These are phyloP conservation scores for Pyrocephalus nanus DNA, from an alignment of 2,797 vertebrate species.

Conservation along the genomic window DNA sequence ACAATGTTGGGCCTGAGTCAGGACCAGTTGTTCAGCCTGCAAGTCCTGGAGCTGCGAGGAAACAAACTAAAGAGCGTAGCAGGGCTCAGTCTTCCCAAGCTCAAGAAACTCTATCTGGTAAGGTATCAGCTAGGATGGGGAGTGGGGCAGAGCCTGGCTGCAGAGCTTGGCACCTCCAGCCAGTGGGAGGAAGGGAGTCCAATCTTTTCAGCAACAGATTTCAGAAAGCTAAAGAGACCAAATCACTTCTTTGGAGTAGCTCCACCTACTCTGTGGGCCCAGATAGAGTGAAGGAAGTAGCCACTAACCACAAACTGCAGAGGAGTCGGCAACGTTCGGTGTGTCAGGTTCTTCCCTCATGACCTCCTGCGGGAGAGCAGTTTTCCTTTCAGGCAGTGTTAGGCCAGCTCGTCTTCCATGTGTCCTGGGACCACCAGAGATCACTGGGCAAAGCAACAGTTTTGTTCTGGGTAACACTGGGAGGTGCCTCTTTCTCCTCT, in stretches of 20 bases:
- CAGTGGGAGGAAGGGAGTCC: neutral
- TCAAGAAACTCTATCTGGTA: conserved; percentile 89
- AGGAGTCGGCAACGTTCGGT: neutral
- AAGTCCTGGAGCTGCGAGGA: conserved; percentile 87
- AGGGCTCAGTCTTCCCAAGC: conserved; percentile 85
- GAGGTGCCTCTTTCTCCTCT: neutral
- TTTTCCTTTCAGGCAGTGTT: neutral
- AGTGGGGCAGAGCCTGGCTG: neutral
- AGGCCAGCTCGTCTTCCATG: accelerated
- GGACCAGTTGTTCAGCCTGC: conserved; percentile 78
- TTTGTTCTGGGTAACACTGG: neutral
- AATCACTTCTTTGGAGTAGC: neutral
- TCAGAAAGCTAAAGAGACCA: neutral
- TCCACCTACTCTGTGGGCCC: neutral
- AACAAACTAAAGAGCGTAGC: conserved; percentile 84
- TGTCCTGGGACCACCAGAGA: accelerated
- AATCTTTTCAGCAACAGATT: neutral
- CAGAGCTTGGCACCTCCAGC: neutral
- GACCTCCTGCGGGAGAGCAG: neutral
- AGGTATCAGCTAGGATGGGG: neutral
- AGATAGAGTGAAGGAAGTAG: neutral
- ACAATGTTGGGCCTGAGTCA: conserved; percentile 76
- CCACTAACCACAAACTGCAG: neutral
- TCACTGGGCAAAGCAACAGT: neutral
- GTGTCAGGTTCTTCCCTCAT: neutral